phyloP scores from a whole-genome alignment of 2,888 invertebrate genomes.

The Pristionchus mayeri region DNA sequence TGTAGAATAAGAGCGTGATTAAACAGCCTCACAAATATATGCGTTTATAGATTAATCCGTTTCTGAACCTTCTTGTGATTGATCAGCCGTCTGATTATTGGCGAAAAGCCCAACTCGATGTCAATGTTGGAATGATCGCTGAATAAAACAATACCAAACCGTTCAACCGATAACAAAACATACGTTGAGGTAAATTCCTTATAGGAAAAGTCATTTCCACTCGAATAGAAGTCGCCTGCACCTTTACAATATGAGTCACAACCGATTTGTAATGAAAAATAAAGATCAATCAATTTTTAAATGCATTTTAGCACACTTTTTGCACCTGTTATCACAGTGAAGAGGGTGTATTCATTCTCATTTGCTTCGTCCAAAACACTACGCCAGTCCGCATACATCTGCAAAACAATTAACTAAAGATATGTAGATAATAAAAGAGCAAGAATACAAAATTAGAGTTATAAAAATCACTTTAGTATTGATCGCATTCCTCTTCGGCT shows the following conservation, averaged over 20 bases:
- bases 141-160: neutral
- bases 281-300: too few relatives aligned
- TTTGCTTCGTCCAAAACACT: constrained; percentile 39
- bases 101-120: neutral
- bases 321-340: constrained; percentile 27
- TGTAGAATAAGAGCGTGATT: neutral
- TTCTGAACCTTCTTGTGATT: constrained; percentile 1
- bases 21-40: neutral
- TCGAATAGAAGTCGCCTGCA: constrained; percentile 44
- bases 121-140: constrained; percentile 2
- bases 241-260: neutral
- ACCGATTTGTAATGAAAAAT: too few relatives aligned
- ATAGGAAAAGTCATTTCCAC: constrained; percentile 36
- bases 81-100: constrained; percentile 2
- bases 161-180: neutral
- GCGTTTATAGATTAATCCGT: neutral
- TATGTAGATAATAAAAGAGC: neutral
- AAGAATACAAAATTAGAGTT: neutral
- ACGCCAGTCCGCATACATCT: constrained; percentile 42
- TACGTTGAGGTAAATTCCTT: neutral
- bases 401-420: neutral
- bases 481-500: constrained; percentile 1
- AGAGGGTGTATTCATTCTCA: neutral
- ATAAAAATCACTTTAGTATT: neutral
- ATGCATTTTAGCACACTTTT: neutral